Percentiles rank a stretch among this genome's conserved stretches.
Conservation (phyloP, 2,888 invertebrate species). For the Scrobipalpa costella region DNA sequence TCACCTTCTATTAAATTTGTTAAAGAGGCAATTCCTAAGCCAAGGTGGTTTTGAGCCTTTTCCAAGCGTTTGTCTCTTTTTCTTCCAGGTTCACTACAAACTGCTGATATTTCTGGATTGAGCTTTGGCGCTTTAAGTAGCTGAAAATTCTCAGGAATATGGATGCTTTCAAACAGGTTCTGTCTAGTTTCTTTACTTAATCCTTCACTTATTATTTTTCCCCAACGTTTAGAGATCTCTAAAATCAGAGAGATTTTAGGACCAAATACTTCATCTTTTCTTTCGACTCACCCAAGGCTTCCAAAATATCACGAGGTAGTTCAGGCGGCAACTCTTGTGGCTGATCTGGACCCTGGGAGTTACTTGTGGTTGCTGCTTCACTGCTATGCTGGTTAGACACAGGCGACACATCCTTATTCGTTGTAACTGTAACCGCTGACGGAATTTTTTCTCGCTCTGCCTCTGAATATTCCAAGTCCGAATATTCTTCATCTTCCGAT, state of each 20-base stretch:
- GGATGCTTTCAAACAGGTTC: slow-evolving; percentile 10
- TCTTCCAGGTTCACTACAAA: slow-evolving; percentile 9
- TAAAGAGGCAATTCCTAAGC: slow-evolving; percentile 9
- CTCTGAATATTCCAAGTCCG: too few relatives aligned
- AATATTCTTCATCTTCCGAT: too few relatives aligned
- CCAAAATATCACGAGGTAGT: slow-evolving; percentile 12
- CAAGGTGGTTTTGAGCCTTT: slow-evolving; percentile 24
- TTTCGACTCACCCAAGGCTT: slow-evolving; percentile 15
- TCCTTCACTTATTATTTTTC: slow-evolving; percentile 19
- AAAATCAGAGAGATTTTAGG: slow-evolving; percentile 3
- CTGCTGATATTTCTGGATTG: slow-evolving; percentile 25
- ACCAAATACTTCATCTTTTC: slow-evolving; percentile 12
- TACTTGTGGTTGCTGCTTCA: background rate
- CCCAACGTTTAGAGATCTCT: slow-evolving; percentile 29
- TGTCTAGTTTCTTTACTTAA: slow-evolving; percentile 9
- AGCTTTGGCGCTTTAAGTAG: slow-evolving; percentile 24
- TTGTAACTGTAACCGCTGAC: too few relatives aligned
- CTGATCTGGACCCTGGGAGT: background rate
- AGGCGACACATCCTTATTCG: too few relatives aligned
- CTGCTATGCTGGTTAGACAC: background rate
- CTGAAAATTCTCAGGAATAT: slow-evolving; percentile 27
- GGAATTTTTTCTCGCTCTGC: too few relatives aligned
- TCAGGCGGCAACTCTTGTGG: background rate
- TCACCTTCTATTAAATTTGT: slow-evolving; percentile 18
- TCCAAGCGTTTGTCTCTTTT: slow-evolving; percentile 28